phyloP scores from a whole-genome alignment of 2,888 invertebrate genomes.

The Stenoptilia bipunctidactyla region DNA sequence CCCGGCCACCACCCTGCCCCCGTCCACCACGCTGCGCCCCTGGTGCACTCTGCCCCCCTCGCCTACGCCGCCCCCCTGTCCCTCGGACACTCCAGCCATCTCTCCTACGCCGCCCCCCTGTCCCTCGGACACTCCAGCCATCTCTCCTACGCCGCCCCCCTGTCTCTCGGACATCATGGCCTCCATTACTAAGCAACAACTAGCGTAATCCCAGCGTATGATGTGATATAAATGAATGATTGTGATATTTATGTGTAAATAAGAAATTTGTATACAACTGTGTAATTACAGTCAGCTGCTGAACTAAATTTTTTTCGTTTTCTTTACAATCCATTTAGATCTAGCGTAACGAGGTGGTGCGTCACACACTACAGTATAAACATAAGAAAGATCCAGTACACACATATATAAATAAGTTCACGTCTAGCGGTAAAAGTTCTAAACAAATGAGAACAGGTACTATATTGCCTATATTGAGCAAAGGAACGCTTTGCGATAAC shows the following conservation, averaged over 20 bases:
- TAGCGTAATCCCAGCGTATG: constrained; percentile 32
- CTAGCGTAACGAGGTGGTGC: too few species aligned
- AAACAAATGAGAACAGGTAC: too few species aligned
- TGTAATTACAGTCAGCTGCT: constrained; percentile 66
- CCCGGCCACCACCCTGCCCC: constrained; percentile 60
- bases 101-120: constrained; percentile 32
- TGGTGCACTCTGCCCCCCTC: constrained; percentile 38
- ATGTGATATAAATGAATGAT: constrained; percentile 55
- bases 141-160: constrained; percentile 31
- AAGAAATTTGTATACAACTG: constrained; percentile 52
- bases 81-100: constrained; percentile 38
- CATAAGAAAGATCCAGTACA: too few species aligned
- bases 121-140: constrained; percentile 42
- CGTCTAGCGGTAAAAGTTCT: too few species aligned
- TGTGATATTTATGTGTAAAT: constrained; percentile 70
- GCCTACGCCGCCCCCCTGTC: constrained; percentile 33
- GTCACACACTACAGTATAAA: too few species aligned
- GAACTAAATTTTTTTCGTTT: constrained; percentile 34
- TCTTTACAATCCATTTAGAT: background rate
- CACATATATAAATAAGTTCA: too few species aligned
- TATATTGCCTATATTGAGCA: too few species aligned
- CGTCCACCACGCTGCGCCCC: constrained; percentile 34
- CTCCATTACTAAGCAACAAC: constrained; percentile 45
- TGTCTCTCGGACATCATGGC: constrained; percentile 47
- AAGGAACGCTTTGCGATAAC: too few species aligned